Base-by-base conservation (phyloP, 92 coral and sea anemone species). In the Phymanthus crucifer region DNA sequence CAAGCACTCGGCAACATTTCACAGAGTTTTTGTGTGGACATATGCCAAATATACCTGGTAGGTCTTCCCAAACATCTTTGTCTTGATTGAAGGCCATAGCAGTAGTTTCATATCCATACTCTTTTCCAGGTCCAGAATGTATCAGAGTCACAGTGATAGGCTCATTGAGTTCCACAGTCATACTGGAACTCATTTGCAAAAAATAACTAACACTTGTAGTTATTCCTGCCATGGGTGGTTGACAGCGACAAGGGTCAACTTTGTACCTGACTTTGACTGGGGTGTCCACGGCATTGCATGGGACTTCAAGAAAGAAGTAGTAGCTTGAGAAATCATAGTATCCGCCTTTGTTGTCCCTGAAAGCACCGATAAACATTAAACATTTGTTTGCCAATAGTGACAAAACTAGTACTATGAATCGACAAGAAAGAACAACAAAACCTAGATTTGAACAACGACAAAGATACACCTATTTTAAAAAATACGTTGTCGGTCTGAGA, bases 131-230 rank as follows among this genome's bases (percentile, higher is more conserved):
- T 9, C 75, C 75, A 71, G 47, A 71, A 71, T 71, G 54, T 52
- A 71, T 35, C 5, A 71, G 23, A 9, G 45, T 71, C 26, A 71
- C 13, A 71, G 47, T 45, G 47, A 71, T 35, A 14, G 75, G 48
- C 24, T n/a, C 27, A 6, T 23, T 34, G 40, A 71, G 47, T 12
- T 71, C 29, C 21, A 71, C 31, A 19, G 11, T 23, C 19, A 0
- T n/a, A 34, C 29, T 37, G 16, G 81, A 4, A 45, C 70, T 58
- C 45, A 85, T 73, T 70, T 80, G 37, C 10, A 85, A 12, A 4
- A 85, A 73, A 66, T 74, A 67, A 43, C 89, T 85, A 40, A 80
- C 12, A 21, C 75, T 78, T 36, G 81, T 80, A 19, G 79, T 80
- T 23, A 40, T n/a, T 0, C 73, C 37, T 27, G 70, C 48, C 27